Evolutionary conservation across 2,888 invertebrate genomes (phyloP).

Genomic region (Ichneumoninae sp.): DNA sequence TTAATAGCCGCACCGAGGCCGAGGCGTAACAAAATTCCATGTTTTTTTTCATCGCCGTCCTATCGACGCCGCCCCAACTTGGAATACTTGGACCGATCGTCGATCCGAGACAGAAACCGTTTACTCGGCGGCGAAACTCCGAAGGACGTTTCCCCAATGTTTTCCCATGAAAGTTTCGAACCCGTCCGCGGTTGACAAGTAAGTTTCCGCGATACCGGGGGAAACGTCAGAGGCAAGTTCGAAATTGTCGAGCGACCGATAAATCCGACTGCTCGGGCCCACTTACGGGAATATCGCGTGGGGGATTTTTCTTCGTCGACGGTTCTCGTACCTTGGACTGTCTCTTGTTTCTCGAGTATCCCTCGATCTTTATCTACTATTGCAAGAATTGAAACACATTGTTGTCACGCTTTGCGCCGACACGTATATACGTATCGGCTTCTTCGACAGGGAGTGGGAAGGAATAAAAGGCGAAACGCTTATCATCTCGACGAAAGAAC

Average conservation of each 20-base stretch:
- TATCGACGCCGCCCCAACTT: neutral
- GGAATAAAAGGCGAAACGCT: conserved; percentile 17
- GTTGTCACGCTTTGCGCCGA: neutral
- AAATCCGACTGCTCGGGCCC: neutral
- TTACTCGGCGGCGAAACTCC: conserved; percentile 6
- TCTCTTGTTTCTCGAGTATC: neutral
- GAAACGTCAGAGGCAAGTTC: conserved; percentile 4
- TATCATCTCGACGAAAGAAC: conserved; percentile 43
- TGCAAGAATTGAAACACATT: neutral
- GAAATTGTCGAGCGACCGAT: conserved; percentile 13
- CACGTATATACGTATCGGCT: neutral
- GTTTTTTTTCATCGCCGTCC: neutral
- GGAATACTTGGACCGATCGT: neutral
- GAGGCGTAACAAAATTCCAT: conserved; percentile 1
- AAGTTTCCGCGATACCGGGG: conserved; percentile 8
- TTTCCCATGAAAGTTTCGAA: conserved; percentile 37
- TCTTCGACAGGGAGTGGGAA: neutral
- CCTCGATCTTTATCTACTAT: neutral
- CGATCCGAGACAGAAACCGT: conserved; percentile 18
- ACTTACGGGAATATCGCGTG: neutral
- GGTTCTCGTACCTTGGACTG: neutral
- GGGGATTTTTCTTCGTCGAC: neutral
- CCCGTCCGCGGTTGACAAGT: neutral
- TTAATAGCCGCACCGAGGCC: conserved; percentile 27
- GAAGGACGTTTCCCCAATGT: conserved; percentile 10